Base-by-base conservation (phyloP, 2,888 invertebrate genomes). In the Athalia circularis region DNA sequence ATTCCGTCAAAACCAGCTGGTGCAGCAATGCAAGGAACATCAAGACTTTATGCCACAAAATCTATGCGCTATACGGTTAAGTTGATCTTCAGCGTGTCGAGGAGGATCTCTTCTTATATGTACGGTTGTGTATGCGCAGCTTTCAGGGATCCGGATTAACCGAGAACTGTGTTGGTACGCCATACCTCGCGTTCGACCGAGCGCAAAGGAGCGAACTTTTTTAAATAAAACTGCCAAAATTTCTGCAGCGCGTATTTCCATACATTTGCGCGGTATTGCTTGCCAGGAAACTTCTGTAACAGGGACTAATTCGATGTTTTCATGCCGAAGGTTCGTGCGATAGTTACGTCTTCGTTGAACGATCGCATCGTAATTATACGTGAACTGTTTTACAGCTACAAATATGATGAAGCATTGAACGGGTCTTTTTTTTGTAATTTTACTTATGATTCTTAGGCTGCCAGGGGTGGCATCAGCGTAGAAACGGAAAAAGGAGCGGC, bases 401-500 rank as follows among this genome's bases (percentile, higher is more conserved):
- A 4, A n/a, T 11, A 6, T 5, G 9, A 29, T 29, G 29, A 29
- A 29, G 29, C 29, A 29, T 29, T 29, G 2, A 29, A 29, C 29
- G 29, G 29, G 29, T 29, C 29, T 54, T 54, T 54, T 5, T 54
- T n/a, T 9, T 11, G 5, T 8, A 65, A 43, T 47, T 61, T 61
- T 62, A 5, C 62, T 61, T 80, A 80, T 65, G 81, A 81, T 78
- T 84, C 86, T 72, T 86, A 92, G 91, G 90, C 91, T 77, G 90
- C 90, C 76, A 88, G 91, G 81, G 92, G 93, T 80, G 93, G 93
- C 79, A 92, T 94, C 86, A 93, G 93, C 82, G 92, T 95, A 84
- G 93, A 94, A 87, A 93, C 94, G 81, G 93, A 93, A 89, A 93
- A 93, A 81, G 92, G 93, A 85, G 91, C 93, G 83, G 91, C 92